Evolutionary conservation across 2,888 invertebrate genomes (phyloP), one percentile per base, ranked within the genome.

Genomic region (Asteroscopus sphinx): DNA sequence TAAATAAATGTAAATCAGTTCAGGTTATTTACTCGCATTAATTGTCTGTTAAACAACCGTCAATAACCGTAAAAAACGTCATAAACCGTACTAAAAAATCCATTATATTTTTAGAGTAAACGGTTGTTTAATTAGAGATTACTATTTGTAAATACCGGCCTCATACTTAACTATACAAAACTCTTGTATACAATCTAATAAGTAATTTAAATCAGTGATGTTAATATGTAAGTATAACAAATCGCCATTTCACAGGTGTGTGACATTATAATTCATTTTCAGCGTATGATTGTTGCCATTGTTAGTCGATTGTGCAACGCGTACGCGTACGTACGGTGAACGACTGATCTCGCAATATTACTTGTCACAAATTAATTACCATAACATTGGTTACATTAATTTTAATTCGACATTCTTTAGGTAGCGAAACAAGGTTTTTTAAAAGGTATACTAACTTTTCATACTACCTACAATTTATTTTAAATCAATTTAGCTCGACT

Each of bases 361-460:
- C 64, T 73, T 78, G 77, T 75, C 72, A 63, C 68, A 80, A 76
- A 80, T 80, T 75, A 83, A 87, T 86, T 85, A 83, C 68, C 82
- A 84, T 86, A 81, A 77, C 74, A 54, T 28, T 30, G 56, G 46
- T 56, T 37, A 44, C 36, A 11, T 16, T 17, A n/a, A 0, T 55
- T 48, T 46, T 15, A 55, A 44, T 45, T 9, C 3, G 8, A 36
- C 32, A 30, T 46, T 45, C 11, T 37, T 40, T 36, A 4, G 2
- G n/a, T 30, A 26, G 26, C n/a, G 13, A 15, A 4, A 25, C n/a
- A 28, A 35, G 11, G n/a, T 45, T 36, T 11, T 8, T 30, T 13
- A n/a, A 1, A 7, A 4, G 0, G 13, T 5, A n/a, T 3, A 2
- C 7, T 9, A 9, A 8, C 16, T 21, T 30, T 9, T 32, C 3